Percentiles rank a stretch among this genome's conserved stretches.
Evolutionary conservation across 2,888 invertebrate genomes (phyloP).

Genomic region (Drosophila bunnanda): DNA sequence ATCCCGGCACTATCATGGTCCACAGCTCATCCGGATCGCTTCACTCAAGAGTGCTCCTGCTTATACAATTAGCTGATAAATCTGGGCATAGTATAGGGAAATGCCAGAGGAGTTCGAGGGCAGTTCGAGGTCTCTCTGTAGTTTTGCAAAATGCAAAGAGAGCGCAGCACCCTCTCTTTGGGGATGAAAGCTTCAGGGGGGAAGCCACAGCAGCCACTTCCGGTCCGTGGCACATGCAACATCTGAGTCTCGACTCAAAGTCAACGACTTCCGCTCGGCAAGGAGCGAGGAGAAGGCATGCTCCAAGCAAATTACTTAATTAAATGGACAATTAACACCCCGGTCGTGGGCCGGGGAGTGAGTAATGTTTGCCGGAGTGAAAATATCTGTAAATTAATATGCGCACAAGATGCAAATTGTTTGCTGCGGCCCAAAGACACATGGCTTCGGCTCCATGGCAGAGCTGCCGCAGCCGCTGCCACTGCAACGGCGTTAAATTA

Average conservation of each 20-base stretch:
- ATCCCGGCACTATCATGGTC: constrained; percentile 5
- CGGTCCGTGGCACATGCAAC: constrained; percentile 49
- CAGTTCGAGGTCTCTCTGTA: constrained; percentile 8
- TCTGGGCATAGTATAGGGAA: too few relatives aligned
- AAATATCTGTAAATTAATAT: constrained; percentile 81
- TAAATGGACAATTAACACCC: constrained; percentile 83
- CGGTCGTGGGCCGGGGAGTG: constrained; percentile 56
- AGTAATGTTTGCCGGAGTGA: constrained; percentile 75
- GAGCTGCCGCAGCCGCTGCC: constrained; percentile 46
- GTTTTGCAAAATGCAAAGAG: constrained; percentile 26
- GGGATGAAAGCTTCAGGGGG: constrained; percentile 34
- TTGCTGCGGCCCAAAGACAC: constrained; percentile 72
- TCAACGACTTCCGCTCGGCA: constrained; percentile 81
- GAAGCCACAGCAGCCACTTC: constrained; percentile 44
- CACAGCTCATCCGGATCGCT: constrained; percentile 13
- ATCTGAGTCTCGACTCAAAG: constrained; percentile 70
- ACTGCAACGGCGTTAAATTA: constrained; percentile 77
- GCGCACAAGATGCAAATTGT: constrained; percentile 82
- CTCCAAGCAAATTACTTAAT: constrained; percentile 81
- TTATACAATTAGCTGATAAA: constrained; percentile 50
- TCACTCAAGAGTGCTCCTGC: constrained; percentile 28
- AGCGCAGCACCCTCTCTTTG: constrained; percentile 26
- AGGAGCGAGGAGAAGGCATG: constrained; percentile 26
- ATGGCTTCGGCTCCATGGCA: constrained; percentile 37
- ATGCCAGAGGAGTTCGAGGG: too few relatives aligned